Evolutionary conservation across 2,113 vertebrate species (phyloP), one percentile per base, ranked within the genome.

Genomic region (Periophthalmus modestus): DNA sequence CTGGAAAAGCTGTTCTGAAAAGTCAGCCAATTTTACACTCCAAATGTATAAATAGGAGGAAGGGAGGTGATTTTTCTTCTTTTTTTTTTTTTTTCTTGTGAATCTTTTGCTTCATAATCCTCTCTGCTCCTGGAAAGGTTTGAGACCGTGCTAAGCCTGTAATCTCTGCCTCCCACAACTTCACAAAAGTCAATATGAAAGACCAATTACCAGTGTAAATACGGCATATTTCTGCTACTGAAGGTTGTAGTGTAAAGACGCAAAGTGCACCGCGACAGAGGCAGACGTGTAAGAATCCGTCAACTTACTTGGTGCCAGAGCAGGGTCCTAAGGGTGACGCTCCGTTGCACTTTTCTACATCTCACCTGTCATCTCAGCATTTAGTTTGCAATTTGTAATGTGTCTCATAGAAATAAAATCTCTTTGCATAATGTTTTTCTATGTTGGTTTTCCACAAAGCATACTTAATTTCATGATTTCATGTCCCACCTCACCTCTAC

Each of bases 151-250:
- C 82, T 89, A 85, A 88, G 81, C 86, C 84, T 88, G 78, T 91
- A 88, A 90, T 90, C 87, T 92, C 86, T 83, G 81, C 81, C 84
- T 89, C 85, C 84, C 87, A 89, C 86, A 88, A 87, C 84, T 89
- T 81, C 46, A 78, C 54, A 84, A 79, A 87, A 85, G 84, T 89
- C 85, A 80, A 85, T 85, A 80, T 86, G 74, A 85, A 86, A 89
- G 71, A 85, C 74, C 73, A 85, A 87, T 89, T 89, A 85, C 70
- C 67, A 77, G 73, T 68, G 73, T 85, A 85, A 89, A 88, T 84
- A 68, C 63, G 68, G 34, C 75, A 85, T 61, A 77, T 87, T 80
- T 78, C 74, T 68, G 48, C 80, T 58, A 24, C 61, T 72, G 28
- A n/a, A 77, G 57, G 80, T 80, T 43, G 55, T 23, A 63, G 73